A percentile compares a stretch with the other conserved stretches of the same genome.
phyloP scores from a whole-genome alignment of 2,888 invertebrate genomes.

The Mesorhabditis spiculigera region DNA sequence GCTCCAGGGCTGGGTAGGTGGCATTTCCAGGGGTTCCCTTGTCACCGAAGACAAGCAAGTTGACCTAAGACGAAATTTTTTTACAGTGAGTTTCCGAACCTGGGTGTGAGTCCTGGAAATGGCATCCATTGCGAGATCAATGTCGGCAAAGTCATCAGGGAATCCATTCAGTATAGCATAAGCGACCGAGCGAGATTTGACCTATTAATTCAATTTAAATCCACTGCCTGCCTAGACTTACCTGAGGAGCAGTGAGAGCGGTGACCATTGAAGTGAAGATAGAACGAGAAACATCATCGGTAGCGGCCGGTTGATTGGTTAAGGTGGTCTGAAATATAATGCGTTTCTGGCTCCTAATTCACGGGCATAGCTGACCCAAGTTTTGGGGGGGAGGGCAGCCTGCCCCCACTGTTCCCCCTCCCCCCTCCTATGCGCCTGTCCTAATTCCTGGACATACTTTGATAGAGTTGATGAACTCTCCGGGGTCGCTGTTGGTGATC shows the following conservation, averaged over 20 bases:
- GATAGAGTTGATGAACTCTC: slow-evolving; percentile 12
- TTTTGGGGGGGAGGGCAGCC: too few species aligned
- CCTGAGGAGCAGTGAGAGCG: slow-evolving; percentile 9
- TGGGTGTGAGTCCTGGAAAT: slow-evolving; percentile 13
- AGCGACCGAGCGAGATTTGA: slow-evolving; percentile 10
- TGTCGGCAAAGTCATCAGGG: not conserved
- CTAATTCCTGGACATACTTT: not conserved
- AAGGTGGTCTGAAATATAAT: slow-evolving; percentile 2
- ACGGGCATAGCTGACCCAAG: too few species aligned
- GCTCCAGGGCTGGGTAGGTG: slow-evolving; percentile 20
- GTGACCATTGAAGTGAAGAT: slow-evolving; percentile 26
- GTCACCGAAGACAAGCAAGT: slow-evolving; percentile 37
- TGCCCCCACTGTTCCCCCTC: too few species aligned
- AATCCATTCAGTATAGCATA: not conserved
- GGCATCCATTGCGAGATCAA: not conserved
- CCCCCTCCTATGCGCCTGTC: too few species aligned
- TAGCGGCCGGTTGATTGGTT: slow-evolving; percentile 17
- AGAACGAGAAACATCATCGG: slow-evolving; percentile 11
- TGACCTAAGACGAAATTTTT: slow-evolving; percentile 17
- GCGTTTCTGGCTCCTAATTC: too few species aligned
- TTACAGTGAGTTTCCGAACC: not conserved
- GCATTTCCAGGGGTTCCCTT: slow-evolving; percentile 31
- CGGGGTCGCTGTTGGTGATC: slow-evolving; percentile 15
- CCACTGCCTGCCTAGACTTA: not conserved
- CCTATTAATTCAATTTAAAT: not conserved